These are phyloP conservation scores for Euplexia lucipara DNA, from an alignment of 2,888 invertebrate genomes.

Conservation along the genomic window DNA sequence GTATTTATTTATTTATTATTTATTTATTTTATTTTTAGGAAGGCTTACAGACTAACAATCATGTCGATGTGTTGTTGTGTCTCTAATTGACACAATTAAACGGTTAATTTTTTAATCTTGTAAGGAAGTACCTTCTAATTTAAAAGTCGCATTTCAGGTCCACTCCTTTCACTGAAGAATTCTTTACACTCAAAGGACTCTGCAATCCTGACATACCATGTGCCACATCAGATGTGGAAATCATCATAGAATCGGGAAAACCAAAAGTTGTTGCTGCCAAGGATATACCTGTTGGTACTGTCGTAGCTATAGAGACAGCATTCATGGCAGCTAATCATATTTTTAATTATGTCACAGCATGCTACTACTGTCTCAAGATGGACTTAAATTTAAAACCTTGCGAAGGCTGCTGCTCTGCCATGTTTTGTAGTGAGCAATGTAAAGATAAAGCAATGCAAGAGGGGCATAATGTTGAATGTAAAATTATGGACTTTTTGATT, in stretches of 20 bases:
- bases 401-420: constrained; percentile 32
- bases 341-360: constrained; percentile 12
- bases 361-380: constrained; percentile 40
- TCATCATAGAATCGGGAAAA: constrained; percentile 16
- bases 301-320: constrained; percentile 37
- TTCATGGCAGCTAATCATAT: constrained; percentile 8
- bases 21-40: too few relatives aligned
- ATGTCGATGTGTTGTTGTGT: too few relatives aligned
- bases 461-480: constrained; percentile 41
- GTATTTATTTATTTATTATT: too few relatives aligned
- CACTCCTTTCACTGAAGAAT: constrained; percentile 16
- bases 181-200: constrained; percentile 26
- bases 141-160: constrained; percentile 23
- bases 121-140: neutral
- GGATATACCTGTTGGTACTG: constrained; percentile 41
- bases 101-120: too few relatives aligned
- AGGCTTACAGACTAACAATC: too few relatives aligned
- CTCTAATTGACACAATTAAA: too few relatives aligned
- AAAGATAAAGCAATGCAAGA: constrained; percentile 34
- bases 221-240: constrained; percentile 36
- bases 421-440: constrained; percentile 43
- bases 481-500: neutral
- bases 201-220: constrained; percentile 36
- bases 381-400: constrained; percentile 42
- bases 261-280: constrained; percentile 43